phyloP scores from a whole-genome alignment of 2,797 vertebrate genomes.

The Leptatherina wallacei region DNA sequence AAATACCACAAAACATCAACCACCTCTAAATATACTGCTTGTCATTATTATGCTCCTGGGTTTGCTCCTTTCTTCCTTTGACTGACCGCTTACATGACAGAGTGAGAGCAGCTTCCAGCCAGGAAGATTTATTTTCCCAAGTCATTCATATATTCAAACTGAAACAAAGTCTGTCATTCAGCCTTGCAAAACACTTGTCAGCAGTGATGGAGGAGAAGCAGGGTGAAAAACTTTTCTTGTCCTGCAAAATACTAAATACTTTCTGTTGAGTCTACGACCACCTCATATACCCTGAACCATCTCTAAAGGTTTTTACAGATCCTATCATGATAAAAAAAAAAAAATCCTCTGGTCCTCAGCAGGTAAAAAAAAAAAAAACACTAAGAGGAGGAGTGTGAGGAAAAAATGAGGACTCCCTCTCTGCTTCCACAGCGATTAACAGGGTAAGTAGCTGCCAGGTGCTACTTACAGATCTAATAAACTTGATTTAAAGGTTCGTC shows the following conservation, averaged over 20 bases:
- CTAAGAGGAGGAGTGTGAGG: no score
- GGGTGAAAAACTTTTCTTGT: slow-evolving; percentile 37
- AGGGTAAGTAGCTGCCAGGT: not conserved
- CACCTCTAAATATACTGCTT: slow-evolving; percentile 47
- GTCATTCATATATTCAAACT: slow-evolving; percentile 50
- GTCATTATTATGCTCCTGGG: slow-evolving; percentile 34
- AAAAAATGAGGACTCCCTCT: no score
- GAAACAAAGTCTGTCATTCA: slow-evolving; percentile 49
- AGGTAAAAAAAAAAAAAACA: no score
- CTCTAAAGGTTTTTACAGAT: no score
- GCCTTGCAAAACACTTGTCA: slow-evolving; percentile 54
- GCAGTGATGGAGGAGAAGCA: slow-evolving; percentile 50
- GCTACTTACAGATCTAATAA: not conserved
- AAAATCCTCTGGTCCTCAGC: no score
- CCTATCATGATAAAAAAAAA: no score
- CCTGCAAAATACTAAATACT: slow-evolving; percentile 43
- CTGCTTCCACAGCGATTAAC: no score
- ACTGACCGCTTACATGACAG: slow-evolving; percentile 37
- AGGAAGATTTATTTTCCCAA: slow-evolving; percentile 61
- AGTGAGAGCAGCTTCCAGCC: slow-evolving; percentile 46
- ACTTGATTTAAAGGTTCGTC: not conserved
- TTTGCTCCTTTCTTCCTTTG: slow-evolving; percentile 35
- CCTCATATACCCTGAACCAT: slow-evolving; percentile 2
- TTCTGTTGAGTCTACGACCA: slow-evolving; percentile 2
- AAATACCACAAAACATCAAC: slow-evolving; percentile 46